Evolutionary conservation across 2,113 vertebrate genomes (phyloP).

Genomic region (Scomber japonicus): DNA sequence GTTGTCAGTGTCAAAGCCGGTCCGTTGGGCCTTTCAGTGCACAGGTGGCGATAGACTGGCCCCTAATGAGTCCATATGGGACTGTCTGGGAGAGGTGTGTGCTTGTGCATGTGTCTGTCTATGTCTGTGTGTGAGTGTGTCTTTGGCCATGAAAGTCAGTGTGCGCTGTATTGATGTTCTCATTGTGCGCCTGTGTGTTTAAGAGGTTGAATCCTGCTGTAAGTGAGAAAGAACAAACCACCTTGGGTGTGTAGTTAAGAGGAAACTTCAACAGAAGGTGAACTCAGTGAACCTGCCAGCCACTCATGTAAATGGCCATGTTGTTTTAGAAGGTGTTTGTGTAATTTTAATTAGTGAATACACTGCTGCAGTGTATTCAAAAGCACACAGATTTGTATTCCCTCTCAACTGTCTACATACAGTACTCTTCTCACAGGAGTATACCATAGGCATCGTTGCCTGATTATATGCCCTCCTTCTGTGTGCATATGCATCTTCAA

Average conservation of each 20-base stretch:
- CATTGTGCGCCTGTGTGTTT: slow-evolving; percentile 43
- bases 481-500: slow-evolving; percentile 13
- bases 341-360: slow-evolving; percentile 24
- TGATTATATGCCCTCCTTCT: slow-evolving; percentile 1
- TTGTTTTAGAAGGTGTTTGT: slow-evolving; percentile 27
- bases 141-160: slow-evolving; percentile 29
- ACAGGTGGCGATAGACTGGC: slow-evolving; percentile 83
- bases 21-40: slow-evolving; percentile 76
- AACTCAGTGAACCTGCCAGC: slow-evolving; percentile 40
- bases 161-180: slow-evolving; percentile 48
- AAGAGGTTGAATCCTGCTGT: slow-evolving; percentile 46
- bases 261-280: slow-evolving; percentile 32
- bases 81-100: slow-evolving; percentile 75
- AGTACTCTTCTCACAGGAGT: slow-evolving; percentile 2
- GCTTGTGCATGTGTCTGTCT: slow-evolving; percentile 13
- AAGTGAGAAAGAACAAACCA: slow-evolving; percentile 52
- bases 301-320: not conserved
- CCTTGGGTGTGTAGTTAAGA: slow-evolving; percentile 27
- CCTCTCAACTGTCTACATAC: slow-evolving; percentile 8
- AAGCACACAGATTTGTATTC: slow-evolving; percentile 7
- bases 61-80: slow-evolving; percentile 85
- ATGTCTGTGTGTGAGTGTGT: slow-evolving; percentile 25
- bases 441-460: not conserved
- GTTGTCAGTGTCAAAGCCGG: slow-evolving; percentile 77
- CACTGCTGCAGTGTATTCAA: not conserved